These are phyloP conservation scores for Silvanus unidentatus DNA, from an alignment of 2,888 invertebrate genomes.

Conservation along the genomic window DNA sequence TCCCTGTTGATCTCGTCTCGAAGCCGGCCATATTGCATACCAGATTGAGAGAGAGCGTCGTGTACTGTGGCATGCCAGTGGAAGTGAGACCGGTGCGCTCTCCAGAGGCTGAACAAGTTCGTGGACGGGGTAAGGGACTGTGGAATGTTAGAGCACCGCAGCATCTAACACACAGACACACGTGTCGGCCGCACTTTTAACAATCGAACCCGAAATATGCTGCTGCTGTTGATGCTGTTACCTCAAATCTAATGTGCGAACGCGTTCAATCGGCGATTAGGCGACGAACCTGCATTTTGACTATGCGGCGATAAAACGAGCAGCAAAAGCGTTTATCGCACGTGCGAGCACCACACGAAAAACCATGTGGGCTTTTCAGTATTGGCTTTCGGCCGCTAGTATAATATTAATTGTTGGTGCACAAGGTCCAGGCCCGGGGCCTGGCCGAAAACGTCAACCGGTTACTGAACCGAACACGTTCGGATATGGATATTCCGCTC, in stretches of 20 bases:
- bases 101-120: slow-evolving; percentile 45
- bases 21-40: slow-evolving; percentile 49
- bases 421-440: slow-evolving; percentile 41
- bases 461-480: slow-evolving; percentile 33
- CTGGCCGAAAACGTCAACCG: slow-evolving; percentile 37
- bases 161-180: slow-evolving; percentile 40
- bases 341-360: too few relatives aligned
- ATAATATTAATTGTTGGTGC: slow-evolving; percentile 35
- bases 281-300: slow-evolving; percentile 19
- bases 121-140: slow-evolving; percentile 42
- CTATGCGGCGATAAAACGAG: slow-evolving; percentile 19
- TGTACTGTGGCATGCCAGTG: slow-evolving; percentile 23
- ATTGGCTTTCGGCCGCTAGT: slow-evolving; percentile 32
- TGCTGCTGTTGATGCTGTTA: too few relatives aligned
- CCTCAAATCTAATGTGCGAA: slow-evolving; percentile 20
- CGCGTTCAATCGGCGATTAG: slow-evolving; percentile 23
- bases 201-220: slow-evolving; percentile 36
- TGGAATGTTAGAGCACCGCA: slow-evolving; percentile 46
- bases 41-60: slow-evolving; percentile 40
- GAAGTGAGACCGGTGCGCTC: slow-evolving; percentile 32
- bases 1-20: slow-evolving; percentile 32
- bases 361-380: slow-evolving; percentile 30
- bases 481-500: slow-evolving; percentile 44
- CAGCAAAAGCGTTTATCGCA: not conserved
- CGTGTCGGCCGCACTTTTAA: slow-evolving; percentile 34